A percentile compares a stretch with the other conserved stretches of the same genome.
phyloP scores from a whole-genome alignment of 2,797 vertebrate species.

The Ara ararauna region DNA sequence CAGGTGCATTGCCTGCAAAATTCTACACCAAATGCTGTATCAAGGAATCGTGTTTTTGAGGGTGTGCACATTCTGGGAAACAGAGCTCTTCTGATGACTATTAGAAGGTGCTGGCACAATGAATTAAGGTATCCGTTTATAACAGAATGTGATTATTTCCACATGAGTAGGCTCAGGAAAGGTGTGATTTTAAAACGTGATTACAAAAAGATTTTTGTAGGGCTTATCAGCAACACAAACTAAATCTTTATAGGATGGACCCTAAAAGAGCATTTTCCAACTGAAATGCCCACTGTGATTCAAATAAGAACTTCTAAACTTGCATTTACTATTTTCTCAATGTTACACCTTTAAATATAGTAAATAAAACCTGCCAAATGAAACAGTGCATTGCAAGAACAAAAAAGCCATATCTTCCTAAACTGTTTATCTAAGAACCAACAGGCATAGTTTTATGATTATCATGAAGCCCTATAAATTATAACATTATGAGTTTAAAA shows the following conservation, averaged over 20 bases:
- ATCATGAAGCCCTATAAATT: neutral
- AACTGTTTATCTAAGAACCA: neutral
- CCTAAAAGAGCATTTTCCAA: neutral
- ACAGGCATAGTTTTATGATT: neutral
- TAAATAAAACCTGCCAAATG: conserved; percentile 9
- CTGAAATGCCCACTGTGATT: conserved; percentile 7
- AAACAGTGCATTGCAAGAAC: neutral
- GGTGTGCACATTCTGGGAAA: neutral
- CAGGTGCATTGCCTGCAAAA: neutral
- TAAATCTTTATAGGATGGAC: neutral
- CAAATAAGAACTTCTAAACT: neutral
- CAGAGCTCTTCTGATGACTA: neutral
- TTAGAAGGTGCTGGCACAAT: neutral
- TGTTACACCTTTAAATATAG: neutral
- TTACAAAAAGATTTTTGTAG: neutral
- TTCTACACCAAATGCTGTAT: neutral
- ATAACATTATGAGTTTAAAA: neutral
- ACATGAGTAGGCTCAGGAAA: neutral
- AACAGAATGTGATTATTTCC: neutral
- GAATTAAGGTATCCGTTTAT: neutral
- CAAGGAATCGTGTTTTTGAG: neutral
- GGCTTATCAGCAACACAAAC: neutral
- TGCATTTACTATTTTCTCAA: conserved; percentile 22
- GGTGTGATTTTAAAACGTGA: neutral
- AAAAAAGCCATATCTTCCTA: neutral